Percentiles rank a stretch among this genome's conserved stretches.
These are phyloP conservation scores for Lineus longissimus DNA, from an alignment of 1,140 invertebrate genomes.

Conservation along the genomic window DNA sequence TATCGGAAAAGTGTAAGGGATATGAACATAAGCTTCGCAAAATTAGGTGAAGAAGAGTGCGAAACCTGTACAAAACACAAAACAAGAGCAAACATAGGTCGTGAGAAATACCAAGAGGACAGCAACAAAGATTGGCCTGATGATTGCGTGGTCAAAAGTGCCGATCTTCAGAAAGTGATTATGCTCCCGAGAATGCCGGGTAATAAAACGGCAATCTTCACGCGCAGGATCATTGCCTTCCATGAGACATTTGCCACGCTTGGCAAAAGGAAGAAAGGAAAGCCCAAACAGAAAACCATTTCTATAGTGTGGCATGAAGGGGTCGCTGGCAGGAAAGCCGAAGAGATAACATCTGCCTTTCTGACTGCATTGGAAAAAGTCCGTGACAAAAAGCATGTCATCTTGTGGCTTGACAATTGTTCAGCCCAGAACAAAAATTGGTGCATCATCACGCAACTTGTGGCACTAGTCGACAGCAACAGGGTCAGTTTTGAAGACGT, in stretches of 20 bases:
- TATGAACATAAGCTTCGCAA: conserved; percentile 8
- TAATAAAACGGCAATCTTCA: conserved; percentile 10
- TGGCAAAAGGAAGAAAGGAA: background rate
- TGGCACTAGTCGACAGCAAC: background rate
- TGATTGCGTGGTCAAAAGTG: background rate
- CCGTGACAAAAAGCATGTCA: background rate
- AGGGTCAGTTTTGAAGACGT: background rate
- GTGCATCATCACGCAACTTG: background rate
- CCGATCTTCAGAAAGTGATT: conserved; percentile 12
- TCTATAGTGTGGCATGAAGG: background rate
- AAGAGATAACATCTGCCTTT: background rate
- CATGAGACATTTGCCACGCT: conserved; percentile 10
- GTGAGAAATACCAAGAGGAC: background rate
- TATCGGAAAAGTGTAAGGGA: background rate
- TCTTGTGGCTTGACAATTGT: background rate
- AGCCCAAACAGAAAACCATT: background rate
- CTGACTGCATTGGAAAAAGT: background rate
- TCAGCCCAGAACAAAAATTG: background rate
- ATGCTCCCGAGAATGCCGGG: conserved; percentile 11
- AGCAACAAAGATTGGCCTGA: background rate
- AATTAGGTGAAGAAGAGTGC: conserved; percentile 11
- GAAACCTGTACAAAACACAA: conserved; percentile 1
- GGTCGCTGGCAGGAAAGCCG: background rate
- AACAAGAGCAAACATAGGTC: background rate
- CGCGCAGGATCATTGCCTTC: conserved; percentile 6